These are phyloP conservation scores for Pardalotus punctatus DNA, from an alignment of 2,113 vertebrate genomes.

Conservation along the genomic window DNA sequence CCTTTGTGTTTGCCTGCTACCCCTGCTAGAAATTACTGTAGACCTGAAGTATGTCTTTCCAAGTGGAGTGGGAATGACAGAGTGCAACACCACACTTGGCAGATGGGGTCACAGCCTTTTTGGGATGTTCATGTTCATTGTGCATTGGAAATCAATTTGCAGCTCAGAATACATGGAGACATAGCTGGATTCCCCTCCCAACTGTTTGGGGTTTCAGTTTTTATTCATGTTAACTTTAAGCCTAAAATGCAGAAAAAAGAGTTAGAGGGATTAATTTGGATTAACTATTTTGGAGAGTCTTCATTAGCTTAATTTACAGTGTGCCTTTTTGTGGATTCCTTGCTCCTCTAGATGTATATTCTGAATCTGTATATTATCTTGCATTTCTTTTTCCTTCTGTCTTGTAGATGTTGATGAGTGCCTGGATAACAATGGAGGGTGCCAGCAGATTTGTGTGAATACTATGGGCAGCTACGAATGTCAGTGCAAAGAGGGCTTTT, in stretches of 20 bases:
- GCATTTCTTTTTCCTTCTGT: neutral
- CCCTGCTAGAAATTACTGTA: slow-evolving; percentile 43
- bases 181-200: neutral
- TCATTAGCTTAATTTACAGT: neutral
- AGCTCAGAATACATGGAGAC: neutral
- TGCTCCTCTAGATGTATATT: neutral
- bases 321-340: neutral
- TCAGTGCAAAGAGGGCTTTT: slow-evolving; percentile 90
- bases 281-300: neutral
- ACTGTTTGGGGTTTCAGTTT: neutral
- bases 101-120: slow-evolving; percentile 49
- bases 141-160: slow-evolving; percentile 48
- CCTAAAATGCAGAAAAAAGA: neutral
- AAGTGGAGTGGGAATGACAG: slow-evolving; percentile 44
- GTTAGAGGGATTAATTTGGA: neutral
- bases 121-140: neutral
- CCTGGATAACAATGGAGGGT: slow-evolving; percentile 94
- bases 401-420: slow-evolving; percentile 93
- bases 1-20: slow-evolving; percentile 63
- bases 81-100: slow-evolving; percentile 29
- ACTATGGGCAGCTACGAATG: slow-evolving; percentile 98
- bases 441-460: slow-evolving; percentile 96
- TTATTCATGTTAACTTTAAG: neutral
- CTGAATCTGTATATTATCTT: neutral
- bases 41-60: slow-evolving; percentile 33